Percentiles rank a stretch among this genome's conserved stretches.
Conservation (phyloP, 2,113 vertebrate genomes). For the Lonchura striata region DNA sequence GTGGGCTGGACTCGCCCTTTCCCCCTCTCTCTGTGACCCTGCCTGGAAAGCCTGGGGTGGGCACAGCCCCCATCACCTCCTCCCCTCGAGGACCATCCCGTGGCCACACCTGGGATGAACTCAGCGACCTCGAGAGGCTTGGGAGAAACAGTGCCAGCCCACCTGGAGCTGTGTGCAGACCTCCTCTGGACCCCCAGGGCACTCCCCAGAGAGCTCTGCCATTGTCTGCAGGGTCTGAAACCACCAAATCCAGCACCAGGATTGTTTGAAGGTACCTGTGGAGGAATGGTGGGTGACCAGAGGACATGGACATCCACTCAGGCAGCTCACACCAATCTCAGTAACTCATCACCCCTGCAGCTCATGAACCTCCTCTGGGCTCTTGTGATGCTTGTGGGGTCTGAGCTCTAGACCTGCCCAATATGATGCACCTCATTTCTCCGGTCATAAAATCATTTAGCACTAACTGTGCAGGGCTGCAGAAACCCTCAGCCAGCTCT, state of each 20-base stretch:
- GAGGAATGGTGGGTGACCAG: not conserved
- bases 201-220: not conserved
- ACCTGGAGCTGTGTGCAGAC: not conserved
- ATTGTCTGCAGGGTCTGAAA: not conserved
- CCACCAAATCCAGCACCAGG: not conserved
- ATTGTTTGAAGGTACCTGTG: not conserved
- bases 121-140: rapidly evolving
- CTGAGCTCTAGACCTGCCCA: not conserved
- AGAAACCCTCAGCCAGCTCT: not conserved
- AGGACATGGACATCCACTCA: not conserved
- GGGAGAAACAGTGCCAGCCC: not conserved
- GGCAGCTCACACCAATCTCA: not conserved
- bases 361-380: not conserved
- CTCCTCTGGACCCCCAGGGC: not conserved
- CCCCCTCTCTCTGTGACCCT: not conserved
- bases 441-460: not conserved
- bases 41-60: no score
- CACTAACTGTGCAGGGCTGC: not conserved
- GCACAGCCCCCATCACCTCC: not conserved
- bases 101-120: not conserved
- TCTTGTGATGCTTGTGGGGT: not conserved
- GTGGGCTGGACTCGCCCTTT: not conserved
- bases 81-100: not conserved
- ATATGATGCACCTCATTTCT: not conserved
- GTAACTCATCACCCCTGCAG: not conserved